These are phyloP conservation scores for Callospermophilus lateralis DNA, from an alignment of 2,113 vertebrate species.

Conservation along the genomic window DNA sequence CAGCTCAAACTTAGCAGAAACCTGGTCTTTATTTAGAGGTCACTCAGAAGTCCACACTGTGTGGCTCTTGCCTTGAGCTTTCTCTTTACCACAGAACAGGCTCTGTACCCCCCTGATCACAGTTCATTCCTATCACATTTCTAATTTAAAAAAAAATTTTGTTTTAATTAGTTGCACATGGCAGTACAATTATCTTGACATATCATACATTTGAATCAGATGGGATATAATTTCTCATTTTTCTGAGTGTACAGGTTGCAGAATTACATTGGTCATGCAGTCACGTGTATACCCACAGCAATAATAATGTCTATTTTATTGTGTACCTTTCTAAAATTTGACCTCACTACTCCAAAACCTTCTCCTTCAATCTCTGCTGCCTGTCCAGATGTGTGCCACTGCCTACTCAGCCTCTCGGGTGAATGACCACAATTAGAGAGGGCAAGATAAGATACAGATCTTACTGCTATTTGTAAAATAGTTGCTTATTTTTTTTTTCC, in stretches of 20 bases:
- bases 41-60: neutral
- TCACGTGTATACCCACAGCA: too few relatives aligned
- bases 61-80: neutral
- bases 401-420: neutral
- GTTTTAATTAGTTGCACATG: too few relatives aligned
- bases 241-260: too few relatives aligned
- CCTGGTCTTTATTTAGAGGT: neutral
- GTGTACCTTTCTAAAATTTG: neutral
- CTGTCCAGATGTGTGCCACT: too few relatives aligned
- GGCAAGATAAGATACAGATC: neutral
- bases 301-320: too few relatives aligned
- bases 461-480: neutral
- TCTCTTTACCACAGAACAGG: neutral
- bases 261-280: too few relatives aligned
- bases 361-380: neutral
- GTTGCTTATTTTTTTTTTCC: neutral
- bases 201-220: too few relatives aligned
- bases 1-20: neutral
- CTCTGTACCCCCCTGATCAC: neutral
- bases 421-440: neutral
- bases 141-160: neutral
- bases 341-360: neutral
- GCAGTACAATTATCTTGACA: too few relatives aligned
- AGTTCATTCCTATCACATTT: neutral
- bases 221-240: too few relatives aligned